Evolutionary conservation across 2,113 vertebrate species (phyloP).

Genomic region (Lonchura striata): DNA sequence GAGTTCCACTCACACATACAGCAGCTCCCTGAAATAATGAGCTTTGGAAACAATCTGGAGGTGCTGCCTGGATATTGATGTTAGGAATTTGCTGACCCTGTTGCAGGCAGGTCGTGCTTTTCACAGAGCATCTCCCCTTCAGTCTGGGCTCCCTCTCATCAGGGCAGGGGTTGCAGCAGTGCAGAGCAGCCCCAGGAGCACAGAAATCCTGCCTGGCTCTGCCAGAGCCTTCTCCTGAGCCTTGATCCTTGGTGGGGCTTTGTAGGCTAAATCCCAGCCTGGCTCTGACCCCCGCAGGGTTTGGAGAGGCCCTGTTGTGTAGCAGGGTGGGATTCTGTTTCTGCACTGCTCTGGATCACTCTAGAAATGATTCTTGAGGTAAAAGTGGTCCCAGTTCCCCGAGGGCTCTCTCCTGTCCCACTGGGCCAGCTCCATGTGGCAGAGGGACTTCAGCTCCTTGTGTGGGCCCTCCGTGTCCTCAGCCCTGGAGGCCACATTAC

Average conservation of each 20-base stretch:
- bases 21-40: conserved; percentile 53
- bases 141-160: neutral
- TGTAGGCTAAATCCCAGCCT: neutral
- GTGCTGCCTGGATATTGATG: conserved; percentile 10
- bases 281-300: neutral
- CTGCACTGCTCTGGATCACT: neutral
- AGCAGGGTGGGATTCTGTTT: neutral
- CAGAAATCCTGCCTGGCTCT: neutral
- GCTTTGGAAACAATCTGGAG: neutral
- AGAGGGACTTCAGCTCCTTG: neutral
- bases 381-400: neutral
- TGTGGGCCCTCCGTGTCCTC: neutral
- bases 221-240: neutral
- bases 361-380: neutral
- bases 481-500: neutral
- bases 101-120: neutral
- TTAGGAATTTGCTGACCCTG: neutral
- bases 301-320: neutral
- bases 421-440: fast-evolving
- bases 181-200: neutral
- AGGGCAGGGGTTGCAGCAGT: neutral
- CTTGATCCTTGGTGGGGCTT: neutral
- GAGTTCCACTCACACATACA: neutral
- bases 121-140: neutral
- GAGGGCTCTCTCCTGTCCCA: neutral